Evolutionary conservation across 1,140 invertebrate genomes (phyloP), one percentile per base, ranked within the genome.

Genomic region (Phocides pigmalion): DNA sequence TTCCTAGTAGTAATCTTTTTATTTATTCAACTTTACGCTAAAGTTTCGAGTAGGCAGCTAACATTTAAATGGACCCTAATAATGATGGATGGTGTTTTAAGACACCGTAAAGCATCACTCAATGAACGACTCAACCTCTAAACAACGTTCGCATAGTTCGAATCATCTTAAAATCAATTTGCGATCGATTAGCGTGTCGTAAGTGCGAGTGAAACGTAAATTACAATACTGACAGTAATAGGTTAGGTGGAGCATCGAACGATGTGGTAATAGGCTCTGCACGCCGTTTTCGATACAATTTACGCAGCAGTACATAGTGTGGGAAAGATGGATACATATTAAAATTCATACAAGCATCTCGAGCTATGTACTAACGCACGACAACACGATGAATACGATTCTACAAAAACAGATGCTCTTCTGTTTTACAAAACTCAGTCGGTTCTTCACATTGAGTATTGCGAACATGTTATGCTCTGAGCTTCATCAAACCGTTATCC

Each of bases 141-240:
- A 64, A 17, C 49, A 66, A 49, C 17, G 42, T 44, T 53, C 37
- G 8, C 9, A 58, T 62, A 42, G 25, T 62, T 41, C 25, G 41
- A 25, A 56, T 61, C 50, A 54, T 64, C 28, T 63, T 67, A 62
- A 53, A 68, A 71, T 64, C 69, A 71, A 71, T 71, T 71, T 64
- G 17, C 54, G 17, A 22, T 42, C 20, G 50, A 62, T 54, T 37
- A 22, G 25, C 20, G 41, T 68, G 64, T 66, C 62, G 66, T 53
- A 71, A 66, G 49, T 41, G 35, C 35, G 25, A 62, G 66, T 67
- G 51, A 69, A 69, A 58, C 58, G 58, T 65, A 54, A 62, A 61
- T 71, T 71, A 68, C 64, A 71, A 68, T 63, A 65, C 46, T 58
- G 64, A 63, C 64, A 59, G 56, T 68, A 68, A 74, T 71, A 61